Conservation (phyloP, 2,113 vertebrate genomes). For the Pagrus major region DNA sequence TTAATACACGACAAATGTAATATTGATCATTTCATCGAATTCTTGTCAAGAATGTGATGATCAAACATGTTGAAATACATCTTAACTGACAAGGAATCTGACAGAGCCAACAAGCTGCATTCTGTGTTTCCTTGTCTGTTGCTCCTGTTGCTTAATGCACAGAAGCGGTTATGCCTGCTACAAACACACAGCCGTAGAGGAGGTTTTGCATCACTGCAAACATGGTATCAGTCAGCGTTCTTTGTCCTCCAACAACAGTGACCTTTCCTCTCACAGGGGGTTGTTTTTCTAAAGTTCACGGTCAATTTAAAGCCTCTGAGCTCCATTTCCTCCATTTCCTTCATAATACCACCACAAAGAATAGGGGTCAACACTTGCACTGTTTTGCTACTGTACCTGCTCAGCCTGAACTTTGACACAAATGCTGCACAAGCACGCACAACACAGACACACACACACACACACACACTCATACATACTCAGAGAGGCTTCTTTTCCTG, state of each 20-base stretch:
- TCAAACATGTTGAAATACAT: background rate
- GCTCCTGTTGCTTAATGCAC: background rate
- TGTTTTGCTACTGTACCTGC: slow-evolving; percentile 51
- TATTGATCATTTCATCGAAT: background rate
- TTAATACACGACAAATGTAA: background rate
- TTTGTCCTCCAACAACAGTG: slow-evolving; percentile 56
- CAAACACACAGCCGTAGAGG: background rate
- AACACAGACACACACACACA: slow-evolving; percentile 17
- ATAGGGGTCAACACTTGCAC: slow-evolving; percentile 62
- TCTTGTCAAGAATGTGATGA: background rate
- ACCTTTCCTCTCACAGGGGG: slow-evolving; percentile 53
- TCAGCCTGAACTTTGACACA: slow-evolving; percentile 60
- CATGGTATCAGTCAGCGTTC: slow-evolving; percentile 39
- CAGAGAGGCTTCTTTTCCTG: background rate
- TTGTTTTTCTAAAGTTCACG: slow-evolving; percentile 66
- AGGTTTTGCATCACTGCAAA: slow-evolving; percentile 37
- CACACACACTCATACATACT: slow-evolving; percentile 15
- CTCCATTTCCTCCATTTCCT: slow-evolving; percentile 67
- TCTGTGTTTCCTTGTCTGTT: background rate
- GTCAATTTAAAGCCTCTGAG: slow-evolving; percentile 66
- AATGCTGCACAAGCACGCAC: background rate
- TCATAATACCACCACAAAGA: slow-evolving; percentile 49
- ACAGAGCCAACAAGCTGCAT: background rate
- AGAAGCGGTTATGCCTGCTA: background rate
- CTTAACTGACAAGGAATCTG: background rate